Conservation (phyloP, 2,797 vertebrate species). For the Numenius phaeopus region DNA sequence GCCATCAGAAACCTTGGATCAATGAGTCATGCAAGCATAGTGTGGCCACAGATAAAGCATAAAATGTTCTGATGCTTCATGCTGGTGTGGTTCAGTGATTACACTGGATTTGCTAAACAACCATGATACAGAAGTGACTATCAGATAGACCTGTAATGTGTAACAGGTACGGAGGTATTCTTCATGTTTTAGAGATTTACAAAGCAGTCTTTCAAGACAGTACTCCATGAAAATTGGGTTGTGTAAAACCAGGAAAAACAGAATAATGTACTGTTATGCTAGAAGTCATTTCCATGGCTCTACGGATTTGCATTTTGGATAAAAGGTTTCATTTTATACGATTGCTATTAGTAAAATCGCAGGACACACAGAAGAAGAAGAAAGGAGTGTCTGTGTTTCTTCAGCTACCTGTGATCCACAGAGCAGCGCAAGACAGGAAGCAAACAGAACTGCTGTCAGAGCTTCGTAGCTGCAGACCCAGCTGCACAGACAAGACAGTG, state of each 20-base stretch:
- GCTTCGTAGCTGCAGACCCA: background rate
- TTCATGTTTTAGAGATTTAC: background rate
- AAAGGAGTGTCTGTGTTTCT: background rate
- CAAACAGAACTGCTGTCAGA: background rate
- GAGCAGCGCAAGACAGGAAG: background rate
- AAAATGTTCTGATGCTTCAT: background rate
- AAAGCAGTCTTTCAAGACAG: background rate
- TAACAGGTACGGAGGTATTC: background rate
- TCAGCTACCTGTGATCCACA: background rate
- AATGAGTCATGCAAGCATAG: background rate
- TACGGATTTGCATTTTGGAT: background rate
- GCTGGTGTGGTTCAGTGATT: background rate
- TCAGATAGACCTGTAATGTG: background rate
- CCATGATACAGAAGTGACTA: background rate
- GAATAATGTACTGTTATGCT: background rate
- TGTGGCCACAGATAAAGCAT: background rate
- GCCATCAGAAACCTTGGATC: background rate
- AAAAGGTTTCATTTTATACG: background rate
- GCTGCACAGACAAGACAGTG: background rate
- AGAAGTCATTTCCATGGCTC: background rate
- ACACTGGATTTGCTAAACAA: background rate
- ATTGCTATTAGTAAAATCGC: background rate
- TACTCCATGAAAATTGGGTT: background rate
- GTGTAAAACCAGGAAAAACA: background rate
- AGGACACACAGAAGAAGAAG: background rate